Percentiles rank a stretch among this genome's conserved stretches.
Evolutionary conservation across 2,797 vertebrate genomes (phyloP).

Genomic region (Lacerta viridis): DNA sequence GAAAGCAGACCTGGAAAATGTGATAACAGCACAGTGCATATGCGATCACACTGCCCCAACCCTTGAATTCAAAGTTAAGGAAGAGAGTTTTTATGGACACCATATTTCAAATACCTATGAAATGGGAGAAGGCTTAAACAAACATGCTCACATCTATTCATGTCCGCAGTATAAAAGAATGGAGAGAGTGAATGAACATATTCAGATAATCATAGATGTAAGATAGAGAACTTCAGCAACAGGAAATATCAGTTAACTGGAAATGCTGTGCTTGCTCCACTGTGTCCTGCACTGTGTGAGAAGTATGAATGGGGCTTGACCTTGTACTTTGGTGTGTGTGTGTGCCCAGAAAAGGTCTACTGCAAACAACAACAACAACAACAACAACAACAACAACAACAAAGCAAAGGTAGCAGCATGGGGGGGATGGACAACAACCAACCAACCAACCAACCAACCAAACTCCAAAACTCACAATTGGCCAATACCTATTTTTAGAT

Average conservation of each 20-base stretch:
- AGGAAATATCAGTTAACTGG: slow-evolving; percentile 25
- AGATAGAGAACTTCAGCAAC: background rate
- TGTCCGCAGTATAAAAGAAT: slow-evolving; percentile 7
- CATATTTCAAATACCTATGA: background rate
- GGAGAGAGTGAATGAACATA: background rate
- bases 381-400: too few relatives aligned
- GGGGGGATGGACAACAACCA: too few relatives aligned
- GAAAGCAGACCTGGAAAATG: slow-evolving; percentile 39
- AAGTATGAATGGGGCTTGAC: background rate
- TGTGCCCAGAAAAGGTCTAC: background rate
- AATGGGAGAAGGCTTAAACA: slow-evolving; percentile 27
- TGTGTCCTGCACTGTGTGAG: background rate
- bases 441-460: too few relatives aligned
- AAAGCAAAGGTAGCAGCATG: too few relatives aligned
- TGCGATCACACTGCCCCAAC: slow-evolving; percentile 26
- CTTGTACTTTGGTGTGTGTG: background rate
- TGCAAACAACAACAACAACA: background rate
- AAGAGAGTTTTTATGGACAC: background rate
- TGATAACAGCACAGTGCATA: background rate
- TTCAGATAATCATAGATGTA: background rate
- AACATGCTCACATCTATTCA: background rate
- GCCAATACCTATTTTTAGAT: too few relatives aligned
- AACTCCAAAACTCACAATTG: too few relatives aligned
- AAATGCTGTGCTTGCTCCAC: fast-evolving
- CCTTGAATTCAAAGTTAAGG: slow-evolving; percentile 29